Conservation (phyloP, 2,888 invertebrate species). For the Brachylomia viminalis region DNA sequence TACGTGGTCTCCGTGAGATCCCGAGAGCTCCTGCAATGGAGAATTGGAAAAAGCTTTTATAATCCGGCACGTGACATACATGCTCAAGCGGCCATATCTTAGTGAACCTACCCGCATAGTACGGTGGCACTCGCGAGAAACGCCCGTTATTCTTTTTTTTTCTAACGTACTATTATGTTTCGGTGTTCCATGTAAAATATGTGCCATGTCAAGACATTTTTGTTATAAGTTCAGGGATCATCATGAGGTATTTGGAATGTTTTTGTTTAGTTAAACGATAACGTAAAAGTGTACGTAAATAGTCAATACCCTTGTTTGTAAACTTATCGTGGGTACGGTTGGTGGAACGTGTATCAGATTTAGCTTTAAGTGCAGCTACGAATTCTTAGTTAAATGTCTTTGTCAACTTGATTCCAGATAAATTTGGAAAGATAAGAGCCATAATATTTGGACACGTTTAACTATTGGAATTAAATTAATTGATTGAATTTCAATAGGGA, state of each 20-base stretch:
- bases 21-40: slow-evolving; percentile 87
- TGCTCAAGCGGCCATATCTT: slow-evolving; percentile 82
- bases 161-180: slow-evolving; percentile 74
- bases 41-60: slow-evolving; percentile 91
- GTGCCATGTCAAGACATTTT: slow-evolving; percentile 45
- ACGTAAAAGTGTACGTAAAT: neutral
- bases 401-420: slow-evolving; percentile 33
- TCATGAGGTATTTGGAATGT: slow-evolving; percentile 19
- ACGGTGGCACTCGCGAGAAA: slow-evolving; percentile 60
- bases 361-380: slow-evolving; percentile 12
- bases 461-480: neutral
- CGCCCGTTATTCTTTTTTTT: slow-evolving; percentile 75
- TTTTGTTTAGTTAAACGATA: slow-evolving; percentile 12
- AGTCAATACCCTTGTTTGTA: slow-evolving; percentile 20
- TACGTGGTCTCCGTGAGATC: slow-evolving; percentile 88
- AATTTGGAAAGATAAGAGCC: slow-evolving; percentile 16
- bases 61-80: slow-evolving; percentile 90
- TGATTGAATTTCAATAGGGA: slow-evolving; percentile 1
- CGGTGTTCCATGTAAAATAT: slow-evolving; percentile 66
- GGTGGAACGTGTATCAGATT: slow-evolving; percentile 30
- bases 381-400: slow-evolving; percentile 27
- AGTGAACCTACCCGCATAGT: slow-evolving; percentile 71
- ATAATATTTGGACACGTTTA: slow-evolving; percentile 26
- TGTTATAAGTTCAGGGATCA: slow-evolving; percentile 41
- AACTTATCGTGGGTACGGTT: slow-evolving; percentile 29